Percentiles rank a stretch among this genome's conserved stretches.
Evolutionary conservation across 2,888 invertebrate genomes (phyloP).

Genomic region (Physocephala rufipes): DNA sequence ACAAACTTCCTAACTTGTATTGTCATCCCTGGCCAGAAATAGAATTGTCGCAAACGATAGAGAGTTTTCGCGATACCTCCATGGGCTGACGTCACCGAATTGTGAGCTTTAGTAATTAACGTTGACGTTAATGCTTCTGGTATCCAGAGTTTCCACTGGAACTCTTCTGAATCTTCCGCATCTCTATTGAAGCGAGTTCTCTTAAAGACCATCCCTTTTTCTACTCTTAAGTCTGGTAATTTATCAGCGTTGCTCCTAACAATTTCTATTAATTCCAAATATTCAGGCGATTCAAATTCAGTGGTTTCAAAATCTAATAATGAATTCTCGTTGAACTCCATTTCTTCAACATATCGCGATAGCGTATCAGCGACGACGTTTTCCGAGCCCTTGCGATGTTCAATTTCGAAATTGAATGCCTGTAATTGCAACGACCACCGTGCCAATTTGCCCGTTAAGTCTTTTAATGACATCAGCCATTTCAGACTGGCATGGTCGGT

Average conservation of each 20-base stretch:
- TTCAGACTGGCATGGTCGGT: too few relatives aligned
- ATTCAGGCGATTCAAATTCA: too few relatives aligned
- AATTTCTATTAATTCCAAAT: not conserved
- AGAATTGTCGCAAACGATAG: not conserved
- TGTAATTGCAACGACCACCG: too few relatives aligned
- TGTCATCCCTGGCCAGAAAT: conserved; percentile 3
- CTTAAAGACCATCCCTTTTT: not conserved
- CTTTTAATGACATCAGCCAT: too few relatives aligned
- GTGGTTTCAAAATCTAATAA: conserved; percentile 5
- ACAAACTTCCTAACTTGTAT: not conserved
- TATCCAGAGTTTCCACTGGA: conserved; percentile 4
- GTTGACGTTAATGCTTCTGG: too few relatives aligned
- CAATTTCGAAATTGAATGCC: too few relatives aligned
- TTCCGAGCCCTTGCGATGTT: too few relatives aligned
- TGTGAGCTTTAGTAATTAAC: too few relatives aligned
- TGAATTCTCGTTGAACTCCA: not conserved
- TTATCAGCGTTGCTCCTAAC: not conserved
- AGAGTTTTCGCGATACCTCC: not conserved
- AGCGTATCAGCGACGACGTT: conserved; percentile 18
- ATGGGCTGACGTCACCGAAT: not conserved
- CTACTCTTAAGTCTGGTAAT: conserved; percentile 6
- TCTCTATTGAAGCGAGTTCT: not conserved
- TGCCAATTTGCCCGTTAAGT: too few relatives aligned
- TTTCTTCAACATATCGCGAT: not conserved
- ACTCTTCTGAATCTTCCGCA: not conserved